A percentile compares a stretch with the other conserved stretches of the same genome.
These are phyloP conservation scores for Cynopterus sphinx DNA, from an alignment of 2,797 vertebrate genomes.

Conservation along the genomic window DNA sequence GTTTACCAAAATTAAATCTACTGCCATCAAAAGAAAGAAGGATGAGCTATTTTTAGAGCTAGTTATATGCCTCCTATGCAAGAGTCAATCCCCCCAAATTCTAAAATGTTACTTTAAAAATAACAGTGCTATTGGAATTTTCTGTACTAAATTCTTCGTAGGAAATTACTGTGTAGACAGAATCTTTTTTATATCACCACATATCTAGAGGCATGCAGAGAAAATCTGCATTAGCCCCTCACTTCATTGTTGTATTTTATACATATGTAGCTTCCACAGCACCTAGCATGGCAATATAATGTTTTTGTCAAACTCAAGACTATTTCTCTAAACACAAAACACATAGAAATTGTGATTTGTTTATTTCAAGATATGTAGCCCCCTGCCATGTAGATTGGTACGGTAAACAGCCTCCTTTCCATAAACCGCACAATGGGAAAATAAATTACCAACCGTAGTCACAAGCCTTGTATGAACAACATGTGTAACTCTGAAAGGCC, in stretches of 20 bases:
- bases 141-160: background rate
- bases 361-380: background rate
- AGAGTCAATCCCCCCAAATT: background rate
- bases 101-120: constrained; percentile 27
- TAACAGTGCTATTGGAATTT: background rate
- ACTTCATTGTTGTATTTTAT: background rate
- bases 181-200: background rate
- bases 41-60: background rate
- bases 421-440: background rate
- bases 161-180: background rate
- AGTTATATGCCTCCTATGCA: background rate
- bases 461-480: background rate
- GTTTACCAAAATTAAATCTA: constrained; percentile 12
- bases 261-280: background rate
- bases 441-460: background rate
- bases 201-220: background rate
- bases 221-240: background rate
- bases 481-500: background rate
- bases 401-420: background rate
- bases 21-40: background rate
- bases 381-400: background rate
- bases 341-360: background rate
- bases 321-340: background rate
- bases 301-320: background rate
- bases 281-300: background rate